Evolutionary conservation across 2,888 invertebrate genomes (phyloP).

Genomic region (Criorhina ranunculi): DNA sequence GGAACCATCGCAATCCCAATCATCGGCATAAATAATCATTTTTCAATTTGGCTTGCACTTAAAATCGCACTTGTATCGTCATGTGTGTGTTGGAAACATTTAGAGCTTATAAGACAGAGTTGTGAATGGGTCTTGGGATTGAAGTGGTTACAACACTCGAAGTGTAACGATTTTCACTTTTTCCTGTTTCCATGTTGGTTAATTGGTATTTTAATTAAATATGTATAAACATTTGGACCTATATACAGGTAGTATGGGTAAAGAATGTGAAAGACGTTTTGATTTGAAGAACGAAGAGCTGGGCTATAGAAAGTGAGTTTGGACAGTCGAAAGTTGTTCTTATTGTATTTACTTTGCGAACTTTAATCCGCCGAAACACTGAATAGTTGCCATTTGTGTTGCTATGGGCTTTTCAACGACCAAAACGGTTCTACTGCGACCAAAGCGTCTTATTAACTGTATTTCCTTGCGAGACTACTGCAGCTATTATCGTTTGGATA

Average conservation of each 20-base stretch:
- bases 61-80: constrained; percentile 26
- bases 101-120: constrained; percentile 14
- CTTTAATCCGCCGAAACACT: no score
- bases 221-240: background rate
- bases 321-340: no score
- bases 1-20: constrained; percentile 18
- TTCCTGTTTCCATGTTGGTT: background rate
- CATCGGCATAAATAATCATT: constrained; percentile 19
- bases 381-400: no score
- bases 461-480: no score
- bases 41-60: constrained; percentile 24
- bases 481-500: no score
- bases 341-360: no score
- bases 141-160: constrained; percentile 22
- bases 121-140: constrained; percentile 2
- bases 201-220: constrained; percentile 24
- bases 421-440: no score
- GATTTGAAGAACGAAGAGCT: background rate
- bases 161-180: constrained; percentile 30
- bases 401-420: no score
- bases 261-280: background rate
- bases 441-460: no score
- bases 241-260: background rate
- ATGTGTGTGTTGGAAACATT: constrained; percentile 11
- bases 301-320: no score